Base-by-base conservation (phyloP, 1,140 invertebrate genomes). In the Eurosta solidaginis region DNA sequence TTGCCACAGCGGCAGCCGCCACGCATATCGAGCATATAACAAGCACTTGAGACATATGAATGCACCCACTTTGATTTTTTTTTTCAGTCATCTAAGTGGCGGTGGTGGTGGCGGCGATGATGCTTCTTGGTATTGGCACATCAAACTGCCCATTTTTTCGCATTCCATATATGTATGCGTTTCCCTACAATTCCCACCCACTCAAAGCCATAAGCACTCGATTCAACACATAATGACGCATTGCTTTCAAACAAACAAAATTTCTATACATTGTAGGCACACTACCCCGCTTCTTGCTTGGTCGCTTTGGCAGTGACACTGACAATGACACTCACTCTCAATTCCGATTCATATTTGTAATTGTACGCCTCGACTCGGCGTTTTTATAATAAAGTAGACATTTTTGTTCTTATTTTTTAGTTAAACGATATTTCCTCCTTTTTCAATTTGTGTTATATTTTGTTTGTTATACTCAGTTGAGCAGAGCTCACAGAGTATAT, bases 1-100 rank as follows among this genome's bases (percentile, higher is more conserved):
- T 44, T 59, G 80, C 68, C 78, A 79, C 76, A 83, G 80, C 74
- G n/a, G n/a, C n/a, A n/a, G n/a, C n/a, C n/a, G n/a, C n/a, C n/a
- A n/a, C 78, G 79, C 78, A 85, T 86, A 86, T 86, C 83, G 85
- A 86, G 85, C 84, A 84, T 85, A 86, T 86, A 86, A 86, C 84
- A 86, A 86, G 85, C 85, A 85, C 85, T 86, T 86, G 85, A 86
- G 85, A 86, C 85, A 86, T 86, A 84, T 86, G 85, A 86, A 86
- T 85, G 85, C 84, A 86, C 84, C 85, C 85, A 86, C 85, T 86
- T 86, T 86, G 83, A 82, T 50, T 45, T 74, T 74, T 12, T 29
- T 40, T 47, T 17, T n/a, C n/a, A n/a, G n/a, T n/a, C 42, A n/a
- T 42, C 27, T 42, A 68, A 68, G 59, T 68, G 59, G 27, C 49